Base-by-base conservation (phyloP, 1,140 invertebrate genomes). In the Physella acuta region DNA sequence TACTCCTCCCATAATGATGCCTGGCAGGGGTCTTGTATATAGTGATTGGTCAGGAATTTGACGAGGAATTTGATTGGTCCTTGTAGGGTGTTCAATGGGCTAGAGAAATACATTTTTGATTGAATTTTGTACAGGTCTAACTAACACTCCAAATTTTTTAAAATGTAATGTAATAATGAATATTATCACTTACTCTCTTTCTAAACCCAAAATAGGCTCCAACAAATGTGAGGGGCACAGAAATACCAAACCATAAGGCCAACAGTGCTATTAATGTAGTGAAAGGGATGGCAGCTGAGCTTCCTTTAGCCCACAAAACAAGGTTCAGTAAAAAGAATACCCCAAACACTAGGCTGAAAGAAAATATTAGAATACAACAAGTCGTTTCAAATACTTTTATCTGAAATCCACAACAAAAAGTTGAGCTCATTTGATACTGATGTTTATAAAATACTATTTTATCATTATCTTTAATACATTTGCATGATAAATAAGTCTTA, bases 201-300 rank as follows among this genome's bases (percentile, higher is more conserved):
- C 94, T 93, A 84, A 98, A 99, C 73, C 97, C 97, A 85, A 99
- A 97, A 86, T 97, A 98, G 36, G 97, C 94, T 11, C 97, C 97
- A 72, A 99, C 90, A 86, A 99, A 99, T 8, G 95, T 98, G 39
- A 99, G 88, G 4, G 97, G 97, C 49, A 98, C 93, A 1, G 96
- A 98, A n/a, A 99, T 93, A 68, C 95, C 91, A 85, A 98, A 95
- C 97, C 97, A 99, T 5, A 99, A 88, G 1, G 94, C 93, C 58
- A 99, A 86, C 37, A 99, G 87, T n/a, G 94, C 96, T 39, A 99
- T 83, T n/a, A 99, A 87, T n/a, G 97, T 99, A 36, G 93, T 93
- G 86, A 99, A 99, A 4, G 97, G 96, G 26, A 99, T 91, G 39
- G 97, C 94, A 5, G 95, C 97, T 52, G 95, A 98, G 76, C 94